phyloP scores from a whole-genome alignment of 2,113 vertebrate genomes.

The Paramisgurnus dabryanus region DNA sequence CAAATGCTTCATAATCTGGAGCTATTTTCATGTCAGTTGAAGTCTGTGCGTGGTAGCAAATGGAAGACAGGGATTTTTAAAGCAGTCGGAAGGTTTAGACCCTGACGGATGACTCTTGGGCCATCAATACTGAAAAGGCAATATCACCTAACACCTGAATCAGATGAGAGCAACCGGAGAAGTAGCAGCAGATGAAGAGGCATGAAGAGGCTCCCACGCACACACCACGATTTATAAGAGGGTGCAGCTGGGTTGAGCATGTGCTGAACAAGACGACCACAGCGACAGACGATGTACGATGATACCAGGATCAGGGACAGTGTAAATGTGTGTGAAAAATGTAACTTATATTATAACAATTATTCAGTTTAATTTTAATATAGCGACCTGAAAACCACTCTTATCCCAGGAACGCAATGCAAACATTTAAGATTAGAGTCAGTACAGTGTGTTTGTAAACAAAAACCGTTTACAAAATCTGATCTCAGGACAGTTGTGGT shows the following conservation, averaged over 20 bases:
- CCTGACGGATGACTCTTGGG: conserved; percentile 50
- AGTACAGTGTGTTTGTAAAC: background rate
- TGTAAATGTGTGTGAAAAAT: background rate
- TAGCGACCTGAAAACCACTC: too few species aligned
- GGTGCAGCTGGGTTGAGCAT: conserved; percentile 36
- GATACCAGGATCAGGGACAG: conserved; percentile 22
- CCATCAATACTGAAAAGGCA: conserved; percentile 44
- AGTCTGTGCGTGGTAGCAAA: conserved; percentile 31
- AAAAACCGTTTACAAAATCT: background rate
- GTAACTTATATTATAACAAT: too few species aligned
- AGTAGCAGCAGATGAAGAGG: conserved; percentile 16
- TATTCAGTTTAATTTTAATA: too few species aligned
- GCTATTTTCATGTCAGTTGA: conserved; percentile 40
- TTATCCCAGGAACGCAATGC: background rate
- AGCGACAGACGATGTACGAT: conserved; percentile 11
- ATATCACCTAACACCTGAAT: conserved; percentile 5
- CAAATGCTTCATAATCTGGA: background rate
- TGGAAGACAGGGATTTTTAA: conserved; percentile 48
- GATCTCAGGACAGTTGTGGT: conserved; percentile 10
- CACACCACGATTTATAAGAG: background rate
- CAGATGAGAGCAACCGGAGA: conserved; percentile 27
- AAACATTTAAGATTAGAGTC: too few species aligned
- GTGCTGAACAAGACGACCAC: conserved; percentile 38
- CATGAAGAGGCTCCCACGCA: background rate
- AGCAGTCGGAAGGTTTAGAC: conserved; percentile 52